phyloP scores from a whole-genome alignment of 2,888 invertebrate genomes.

The Odontothrips loti region DNA sequence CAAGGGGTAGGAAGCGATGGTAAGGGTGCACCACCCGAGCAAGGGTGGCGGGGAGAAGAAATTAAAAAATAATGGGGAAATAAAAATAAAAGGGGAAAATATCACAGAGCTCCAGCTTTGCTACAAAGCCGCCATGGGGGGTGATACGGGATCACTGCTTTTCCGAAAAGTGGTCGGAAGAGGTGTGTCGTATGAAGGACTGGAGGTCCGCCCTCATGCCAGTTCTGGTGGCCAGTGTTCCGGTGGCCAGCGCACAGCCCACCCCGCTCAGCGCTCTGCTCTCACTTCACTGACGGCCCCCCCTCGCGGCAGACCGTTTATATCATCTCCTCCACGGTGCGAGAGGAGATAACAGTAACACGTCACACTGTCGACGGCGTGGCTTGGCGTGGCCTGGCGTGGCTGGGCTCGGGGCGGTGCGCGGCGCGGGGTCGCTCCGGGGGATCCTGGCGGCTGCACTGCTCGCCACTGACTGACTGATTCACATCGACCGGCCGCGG shows the following conservation, averaged over 20 bases:
- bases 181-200: slow-evolving; percentile 71
- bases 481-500: slow-evolving; percentile 21
- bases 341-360: not conserved
- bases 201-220: slow-evolving; percentile 73
- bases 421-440: slow-evolving; percentile 5
- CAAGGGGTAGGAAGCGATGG: slow-evolving; percentile 23
- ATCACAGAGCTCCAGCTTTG: slow-evolving; percentile 32
- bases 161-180: slow-evolving; percentile 75
- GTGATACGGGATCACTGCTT: slow-evolving; percentile 36
- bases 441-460: slow-evolving; percentile 21
- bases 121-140: slow-evolving; percentile 29
- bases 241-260: slow-evolving; percentile 23
- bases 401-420: not conserved
- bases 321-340: not conserved
- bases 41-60: slow-evolving; percentile 6
- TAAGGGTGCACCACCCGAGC: slow-evolving; percentile 26
- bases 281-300: slow-evolving; percentile 11
- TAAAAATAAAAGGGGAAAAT: slow-evolving; percentile 29
- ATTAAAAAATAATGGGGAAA: slow-evolving; percentile 30
- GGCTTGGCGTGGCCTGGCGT: not conserved
- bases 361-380: not conserved
- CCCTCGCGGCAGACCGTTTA: slow-evolving; percentile 3
- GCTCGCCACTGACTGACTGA: slow-evolving; percentile 25
- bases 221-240: slow-evolving; percentile 39
- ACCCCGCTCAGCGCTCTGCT: slow-evolving; percentile 1